A percentile compares a stretch with the other conserved stretches of the same genome.
Conservation (phyloP, 2,797 vertebrate genomes). For the Mycteria americana region DNA sequence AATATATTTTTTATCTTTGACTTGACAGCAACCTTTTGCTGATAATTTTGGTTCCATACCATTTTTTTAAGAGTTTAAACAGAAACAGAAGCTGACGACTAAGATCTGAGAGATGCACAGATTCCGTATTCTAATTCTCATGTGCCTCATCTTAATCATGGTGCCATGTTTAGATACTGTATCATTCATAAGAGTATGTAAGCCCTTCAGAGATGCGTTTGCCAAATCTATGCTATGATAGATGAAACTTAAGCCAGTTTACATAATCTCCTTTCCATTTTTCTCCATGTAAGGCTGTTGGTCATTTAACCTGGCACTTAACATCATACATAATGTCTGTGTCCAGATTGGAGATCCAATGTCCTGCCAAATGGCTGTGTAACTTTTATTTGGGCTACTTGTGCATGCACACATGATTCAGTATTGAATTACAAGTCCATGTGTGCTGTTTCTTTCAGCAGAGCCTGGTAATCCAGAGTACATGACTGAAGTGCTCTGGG, state of each 20-base stretch:
- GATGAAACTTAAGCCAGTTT: neutral
- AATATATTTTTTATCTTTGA: neutral
- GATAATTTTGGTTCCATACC: neutral
- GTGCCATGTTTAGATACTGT: neutral
- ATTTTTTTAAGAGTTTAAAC: neutral
- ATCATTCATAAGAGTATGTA: neutral
- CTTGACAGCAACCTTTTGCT: neutral
- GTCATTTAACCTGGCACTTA: neutral
- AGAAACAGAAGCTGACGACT: neutral
- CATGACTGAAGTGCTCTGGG: neutral
- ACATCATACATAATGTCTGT: neutral
- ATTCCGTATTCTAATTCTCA: neutral
- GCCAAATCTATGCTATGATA: neutral
- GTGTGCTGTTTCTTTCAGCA: neutral
- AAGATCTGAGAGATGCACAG: neutral
- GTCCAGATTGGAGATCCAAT: neutral
- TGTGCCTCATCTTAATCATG: neutral
- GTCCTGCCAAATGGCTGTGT: neutral
- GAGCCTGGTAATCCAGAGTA: neutral
- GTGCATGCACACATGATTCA: neutral
- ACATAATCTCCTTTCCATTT: neutral
- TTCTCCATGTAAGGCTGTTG: neutral
- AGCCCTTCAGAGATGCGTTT: neutral
- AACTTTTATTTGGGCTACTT: neutral
- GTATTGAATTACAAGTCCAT: neutral